phyloP scores from a whole-genome alignment of 2,797 vertebrate species.

The Percopsis omiscomaycus region DNA sequence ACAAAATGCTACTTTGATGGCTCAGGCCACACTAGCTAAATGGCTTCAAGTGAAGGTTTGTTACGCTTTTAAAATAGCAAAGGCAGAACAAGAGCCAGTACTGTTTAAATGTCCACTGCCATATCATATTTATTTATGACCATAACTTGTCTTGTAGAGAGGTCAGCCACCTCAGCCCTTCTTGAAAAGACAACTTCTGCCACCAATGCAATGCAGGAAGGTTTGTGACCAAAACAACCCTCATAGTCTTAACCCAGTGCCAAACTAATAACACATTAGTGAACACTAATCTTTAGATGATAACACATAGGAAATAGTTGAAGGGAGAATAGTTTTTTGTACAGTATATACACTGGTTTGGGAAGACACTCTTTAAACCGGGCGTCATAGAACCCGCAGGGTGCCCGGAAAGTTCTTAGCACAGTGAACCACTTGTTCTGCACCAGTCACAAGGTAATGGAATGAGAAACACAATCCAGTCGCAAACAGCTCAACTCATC shows the following conservation, averaged over 20 bases:
- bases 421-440: constrained; percentile 8
- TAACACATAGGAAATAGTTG: constrained; percentile 15
- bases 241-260: constrained; percentile 13
- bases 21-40: background rate
- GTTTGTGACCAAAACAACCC: constrained; percentile 50
- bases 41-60: background rate
- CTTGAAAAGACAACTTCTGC: constrained; percentile 53
- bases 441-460: constrained; percentile 6
- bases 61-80: background rate
- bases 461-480: constrained; percentile 6
- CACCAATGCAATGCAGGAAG: constrained; percentile 49
- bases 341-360: background rate
- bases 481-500: constrained; percentile 14
- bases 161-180: constrained; percentile 48
- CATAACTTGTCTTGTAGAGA: constrained; percentile 54
- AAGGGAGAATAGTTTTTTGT: background rate
- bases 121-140: constrained; percentile 18
- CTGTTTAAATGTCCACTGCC: background rate
- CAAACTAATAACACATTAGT: constrained; percentile 16
- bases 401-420: background rate
- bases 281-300: constrained; percentile 38
- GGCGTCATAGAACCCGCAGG: background rate
- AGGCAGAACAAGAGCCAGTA: background rate
- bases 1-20: background rate
- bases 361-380: too few relatives aligned